A percentile compares a stretch with the other conserved stretches of the same genome.
phyloP scores from a whole-genome alignment of 2,113 vertebrate genomes.

The Melanerpes aurifrons region DNA sequence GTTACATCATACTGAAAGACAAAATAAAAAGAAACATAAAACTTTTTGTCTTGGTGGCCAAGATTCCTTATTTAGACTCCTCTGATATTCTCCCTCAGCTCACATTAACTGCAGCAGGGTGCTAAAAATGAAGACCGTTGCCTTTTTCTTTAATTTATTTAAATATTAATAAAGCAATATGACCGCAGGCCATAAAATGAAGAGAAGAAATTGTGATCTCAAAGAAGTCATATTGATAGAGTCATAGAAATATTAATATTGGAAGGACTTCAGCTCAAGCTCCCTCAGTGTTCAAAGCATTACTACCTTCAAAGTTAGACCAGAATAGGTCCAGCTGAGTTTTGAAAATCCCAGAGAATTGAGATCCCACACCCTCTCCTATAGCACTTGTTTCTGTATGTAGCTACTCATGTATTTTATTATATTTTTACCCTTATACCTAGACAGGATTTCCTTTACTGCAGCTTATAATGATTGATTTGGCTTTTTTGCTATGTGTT shows the following conservation, averaged over 20 bases:
- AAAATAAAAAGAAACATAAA: not conserved
- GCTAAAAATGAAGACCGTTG: not conserved
- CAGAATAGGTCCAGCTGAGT: not conserved
- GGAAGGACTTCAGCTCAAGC: not conserved
- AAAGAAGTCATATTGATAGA: not conserved
- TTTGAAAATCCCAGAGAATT: not conserved
- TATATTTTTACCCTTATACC: not conserved
- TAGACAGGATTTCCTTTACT: not conserved
- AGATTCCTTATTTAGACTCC: not conserved
- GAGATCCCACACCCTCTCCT: not conserved
- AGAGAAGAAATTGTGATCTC: not conserved
- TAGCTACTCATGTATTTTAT: not conserved
- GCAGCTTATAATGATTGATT: not conserved
- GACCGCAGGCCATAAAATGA: not conserved
- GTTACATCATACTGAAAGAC: not conserved
- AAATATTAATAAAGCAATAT: slow-evolving; percentile 1
- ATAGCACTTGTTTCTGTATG: not conserved
- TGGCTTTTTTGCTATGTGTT: not conserved
- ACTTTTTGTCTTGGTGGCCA: not conserved
- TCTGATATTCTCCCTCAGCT: not conserved
- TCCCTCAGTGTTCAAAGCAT: not conserved
- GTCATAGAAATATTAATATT: not conserved
- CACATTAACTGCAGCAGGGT: not conserved
- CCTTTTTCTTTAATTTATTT: not conserved
- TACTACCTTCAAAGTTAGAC: not conserved